Conservation (phyloP, 2,113 vertebrate species). For the Tylochromis polylepis region DNA sequence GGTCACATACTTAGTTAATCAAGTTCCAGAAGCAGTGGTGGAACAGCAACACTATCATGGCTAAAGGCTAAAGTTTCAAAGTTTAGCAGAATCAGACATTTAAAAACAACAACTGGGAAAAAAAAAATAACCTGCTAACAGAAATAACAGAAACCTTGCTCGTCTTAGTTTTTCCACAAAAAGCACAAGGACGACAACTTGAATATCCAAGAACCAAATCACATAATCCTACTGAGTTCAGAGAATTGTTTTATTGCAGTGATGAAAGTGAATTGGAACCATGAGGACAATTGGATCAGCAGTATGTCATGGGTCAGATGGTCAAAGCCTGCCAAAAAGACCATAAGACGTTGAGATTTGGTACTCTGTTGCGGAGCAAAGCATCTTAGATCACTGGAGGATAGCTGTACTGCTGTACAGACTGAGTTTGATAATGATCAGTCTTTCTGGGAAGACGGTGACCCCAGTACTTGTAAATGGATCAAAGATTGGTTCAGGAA, state of each 20-base stretch:
- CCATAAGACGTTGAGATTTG: background rate
- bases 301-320: background rate
- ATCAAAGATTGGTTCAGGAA: background rate
- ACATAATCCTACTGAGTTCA: background rate
- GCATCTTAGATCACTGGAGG: background rate
- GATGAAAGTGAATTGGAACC: background rate
- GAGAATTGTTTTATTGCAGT: background rate
- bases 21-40: background rate
- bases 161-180: background rate
- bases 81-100: background rate
- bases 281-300: background rate
- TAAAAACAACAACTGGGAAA: background rate
- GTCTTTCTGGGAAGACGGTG: background rate
- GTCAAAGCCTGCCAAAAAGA: background rate
- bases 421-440: background rate
- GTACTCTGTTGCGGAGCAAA: background rate
- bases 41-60: background rate
- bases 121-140: background rate
- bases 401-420: background rate
- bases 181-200: background rate
- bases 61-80: background rate
- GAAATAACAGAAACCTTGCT: background rate
- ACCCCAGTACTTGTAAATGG: background rate
- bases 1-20: background rate
- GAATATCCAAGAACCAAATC: background rate